Conservation (phyloP, 2,888 invertebrate genomes). For the Dysmachus trigonus region DNA sequence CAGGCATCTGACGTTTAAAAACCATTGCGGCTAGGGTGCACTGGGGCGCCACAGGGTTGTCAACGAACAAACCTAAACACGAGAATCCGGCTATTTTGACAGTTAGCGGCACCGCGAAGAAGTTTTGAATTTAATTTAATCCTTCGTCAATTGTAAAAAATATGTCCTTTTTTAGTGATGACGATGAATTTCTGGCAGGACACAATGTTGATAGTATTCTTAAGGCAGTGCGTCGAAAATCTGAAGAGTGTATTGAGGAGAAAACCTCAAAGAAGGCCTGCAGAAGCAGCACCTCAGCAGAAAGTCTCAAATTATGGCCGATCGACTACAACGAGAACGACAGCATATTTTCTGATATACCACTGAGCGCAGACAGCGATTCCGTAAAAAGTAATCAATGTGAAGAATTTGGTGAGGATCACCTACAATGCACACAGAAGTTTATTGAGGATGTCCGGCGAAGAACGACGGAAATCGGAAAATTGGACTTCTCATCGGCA, state of each 20-base stretch:
- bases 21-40: too few species aligned
- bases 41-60: too few species aligned
- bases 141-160: neutral
- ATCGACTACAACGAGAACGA: neutral
- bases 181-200: neutral
- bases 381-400: neutral
- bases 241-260: neutral
- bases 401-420: neutral
- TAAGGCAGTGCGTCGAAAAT: neutral
- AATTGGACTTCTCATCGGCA: constrained; percentile 10
- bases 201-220: neutral
- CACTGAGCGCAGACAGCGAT: neutral
- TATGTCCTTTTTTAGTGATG: neutral
- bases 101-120: neutral
- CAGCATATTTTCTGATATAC: constrained; percentile 20
- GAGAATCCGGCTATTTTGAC: neutral
- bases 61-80: too few species aligned
- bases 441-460: constrained; percentile 58
- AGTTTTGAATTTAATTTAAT: neutral
- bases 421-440: constrained; percentile 59
- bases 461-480: neutral
- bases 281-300: neutral
- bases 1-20: too few species aligned
- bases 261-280: neutral
- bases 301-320: neutral